Base-by-base conservation (phyloP, 2,888 invertebrate species). In the Chalcosyrphus nemorum region DNA sequence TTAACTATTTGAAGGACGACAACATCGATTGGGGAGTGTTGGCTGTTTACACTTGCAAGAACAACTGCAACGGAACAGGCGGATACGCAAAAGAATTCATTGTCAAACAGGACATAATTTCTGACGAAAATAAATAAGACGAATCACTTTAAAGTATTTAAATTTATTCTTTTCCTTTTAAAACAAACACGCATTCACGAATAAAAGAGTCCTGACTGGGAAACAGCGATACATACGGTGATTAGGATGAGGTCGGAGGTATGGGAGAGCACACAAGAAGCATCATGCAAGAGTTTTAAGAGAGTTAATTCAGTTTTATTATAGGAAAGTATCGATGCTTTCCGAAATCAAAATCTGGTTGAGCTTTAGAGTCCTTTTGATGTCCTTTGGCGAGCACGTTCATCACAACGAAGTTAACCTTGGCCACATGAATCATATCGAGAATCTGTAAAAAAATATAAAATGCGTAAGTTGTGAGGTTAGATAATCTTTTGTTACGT, bases 341-440 rank as follows among this genome's bases (percentile, higher is more conserved):
- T 45, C 96, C 94, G 91, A 98, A 98, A 90, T 98, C 98, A 91
- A 98, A 98, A 87, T 97, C 96, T 0, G 98, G 97, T 7, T 97
- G 96, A 17, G 94, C 94, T 77, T 94, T 94, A 0, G 96, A 95
- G 85, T 97, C 97, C 88, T 95, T 95, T 91, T 97, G 97, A 91
- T 98, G 98, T 6, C 98, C 99, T 81, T 97, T 97, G 0, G 97
- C 96, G 86, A 99, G 92, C 78, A 99, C 92, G 92, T 98, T 98
- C 92, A 98, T 93, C 11, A 99, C 98, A 87, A 99, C 96, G 90
- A 97, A 98, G 93, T 99, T 99, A 0, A 97, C 98, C 93, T 99
- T 99, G 43, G 97, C 95, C 86, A 99, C 96, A 92, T 96, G 97
- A 59, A 98, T 92, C 86, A 98, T 93, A 89, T 96, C 96, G 27